phyloP scores from a whole-genome alignment of 2,113 vertebrate genomes.

The Sceloporus undulatus region DNA sequence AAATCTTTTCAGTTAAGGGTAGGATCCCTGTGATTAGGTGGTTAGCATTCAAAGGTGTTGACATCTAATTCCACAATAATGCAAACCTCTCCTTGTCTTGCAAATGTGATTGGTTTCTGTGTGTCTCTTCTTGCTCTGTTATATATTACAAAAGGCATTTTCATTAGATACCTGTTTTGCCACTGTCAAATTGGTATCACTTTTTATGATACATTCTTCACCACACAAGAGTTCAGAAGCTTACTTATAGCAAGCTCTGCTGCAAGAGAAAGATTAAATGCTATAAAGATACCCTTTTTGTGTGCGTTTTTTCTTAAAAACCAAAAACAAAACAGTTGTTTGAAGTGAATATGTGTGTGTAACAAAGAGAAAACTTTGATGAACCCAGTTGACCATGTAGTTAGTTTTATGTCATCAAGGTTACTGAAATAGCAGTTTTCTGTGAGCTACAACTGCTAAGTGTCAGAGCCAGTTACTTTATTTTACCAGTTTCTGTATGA shows the following conservation, averaged over 20 bases:
- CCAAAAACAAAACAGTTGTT: background rate
- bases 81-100: background rate
- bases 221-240: background rate
- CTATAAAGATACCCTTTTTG: background rate
- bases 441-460: background rate
- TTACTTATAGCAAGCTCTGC: background rate
- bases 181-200: background rate
- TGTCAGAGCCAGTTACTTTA: background rate
- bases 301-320: background rate
- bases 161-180: constrained; percentile 9
- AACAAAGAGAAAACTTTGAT: background rate
- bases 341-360: too few relatives aligned
- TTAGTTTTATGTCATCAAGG: background rate
- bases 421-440: background rate
- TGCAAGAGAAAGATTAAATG: background rate
- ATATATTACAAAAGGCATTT: background rate
- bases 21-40: background rate
- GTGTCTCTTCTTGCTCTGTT: constrained; percentile 1
- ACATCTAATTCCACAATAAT: background rate
- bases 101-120: background rate
- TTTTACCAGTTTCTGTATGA: background rate
- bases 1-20: background rate
- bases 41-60: too few relatives aligned
- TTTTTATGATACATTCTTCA: background rate
- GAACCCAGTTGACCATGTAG: background rate